Base-by-base conservation (phyloP, 2,113 vertebrate species). In the Lepisosteus oculatus region DNA sequence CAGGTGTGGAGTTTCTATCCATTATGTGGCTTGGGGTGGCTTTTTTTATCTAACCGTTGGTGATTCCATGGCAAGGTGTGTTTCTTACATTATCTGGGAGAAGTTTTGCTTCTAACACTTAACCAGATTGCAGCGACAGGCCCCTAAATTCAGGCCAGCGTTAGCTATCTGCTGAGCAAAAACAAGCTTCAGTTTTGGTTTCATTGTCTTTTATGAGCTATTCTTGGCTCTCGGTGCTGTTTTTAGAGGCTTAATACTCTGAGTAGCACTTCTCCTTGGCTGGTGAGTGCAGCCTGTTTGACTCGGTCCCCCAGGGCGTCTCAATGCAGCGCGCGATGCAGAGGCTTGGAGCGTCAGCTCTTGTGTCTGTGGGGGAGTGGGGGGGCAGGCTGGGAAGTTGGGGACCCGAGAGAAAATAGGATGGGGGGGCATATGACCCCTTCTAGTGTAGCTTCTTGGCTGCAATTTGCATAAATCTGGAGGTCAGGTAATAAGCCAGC, bases 121-220 rank as follows among this genome's bases (percentile, higher is more conserved):
- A 66, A 66, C 43, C 7, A 66, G 44, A 66, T 8, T 44, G 64
- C 44, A 66, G 44, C 64, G 45, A 45, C 64, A 66, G 41, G 42
- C 64, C 44, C 17, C n/a, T 66, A n/a, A 66, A 43, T 66, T 64
- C 62, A 64, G 42, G 2, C 43, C 43, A 43, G 62, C 11, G 41
- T 41, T 43, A 3, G 57, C 72, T 80, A 80, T 77, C 79, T 77
- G 73, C 75, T 70, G 67, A 69, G 72, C 75, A 68, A 70, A 54
- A 70, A 72, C 69, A 73, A 72, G 70, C 54, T 66, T 0, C 64
- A 78, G 72, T 9, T 43, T 71, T 71, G 9, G 67, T 71, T 81
- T 80, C 77, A 75, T 73, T 69, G 55, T 77, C 68, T 80, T 81
- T 75, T 75, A 29, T 44, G 77, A 71, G 72, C 62, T 74, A 62